Conservation (phyloP, 2,797 vertebrate genomes). For the Acrossocheilus wenchowensis region DNA sequence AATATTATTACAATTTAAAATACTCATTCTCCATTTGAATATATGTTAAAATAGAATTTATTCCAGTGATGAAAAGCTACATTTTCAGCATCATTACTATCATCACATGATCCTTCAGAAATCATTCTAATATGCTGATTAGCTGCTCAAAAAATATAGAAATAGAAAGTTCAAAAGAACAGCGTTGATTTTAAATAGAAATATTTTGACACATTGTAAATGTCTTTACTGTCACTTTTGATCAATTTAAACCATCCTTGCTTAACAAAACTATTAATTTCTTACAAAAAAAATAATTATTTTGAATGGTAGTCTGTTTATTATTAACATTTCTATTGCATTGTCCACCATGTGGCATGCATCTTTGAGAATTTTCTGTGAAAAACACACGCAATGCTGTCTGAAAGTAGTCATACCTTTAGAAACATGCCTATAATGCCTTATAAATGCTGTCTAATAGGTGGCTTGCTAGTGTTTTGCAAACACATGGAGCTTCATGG, state of each 20-base stretch:
- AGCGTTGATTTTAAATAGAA: not conserved
- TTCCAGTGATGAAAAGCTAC: not conserved
- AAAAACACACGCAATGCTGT: not conserved
- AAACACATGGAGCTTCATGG: conserved; percentile 36
- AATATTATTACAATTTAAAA: not conserved
- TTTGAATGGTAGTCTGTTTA: not conserved
- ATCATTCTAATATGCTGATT: not conserved
- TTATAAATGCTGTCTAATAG: not conserved
- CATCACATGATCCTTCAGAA: not conserved
- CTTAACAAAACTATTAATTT: not conserved
- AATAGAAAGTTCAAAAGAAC: not conserved
- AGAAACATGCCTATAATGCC: not conserved
- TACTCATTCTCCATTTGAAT: not conserved
- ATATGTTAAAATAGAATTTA: not conserved
- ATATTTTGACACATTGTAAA: not conserved
- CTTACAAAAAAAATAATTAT: not conserved
- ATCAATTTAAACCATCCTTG: not conserved
- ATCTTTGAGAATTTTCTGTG: not conserved
- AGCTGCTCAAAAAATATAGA: not conserved
- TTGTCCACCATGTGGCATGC: not conserved
- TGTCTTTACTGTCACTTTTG: not conserved
- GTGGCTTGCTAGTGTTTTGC: not conserved
- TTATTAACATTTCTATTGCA: not conserved
- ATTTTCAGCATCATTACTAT: not conserved
- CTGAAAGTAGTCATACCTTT: not conserved